A percentile compares a stretch with the other conserved stretches of the same genome.
phyloP scores from a whole-genome alignment of 2,888 invertebrate species.

The Rhagium mordax region DNA sequence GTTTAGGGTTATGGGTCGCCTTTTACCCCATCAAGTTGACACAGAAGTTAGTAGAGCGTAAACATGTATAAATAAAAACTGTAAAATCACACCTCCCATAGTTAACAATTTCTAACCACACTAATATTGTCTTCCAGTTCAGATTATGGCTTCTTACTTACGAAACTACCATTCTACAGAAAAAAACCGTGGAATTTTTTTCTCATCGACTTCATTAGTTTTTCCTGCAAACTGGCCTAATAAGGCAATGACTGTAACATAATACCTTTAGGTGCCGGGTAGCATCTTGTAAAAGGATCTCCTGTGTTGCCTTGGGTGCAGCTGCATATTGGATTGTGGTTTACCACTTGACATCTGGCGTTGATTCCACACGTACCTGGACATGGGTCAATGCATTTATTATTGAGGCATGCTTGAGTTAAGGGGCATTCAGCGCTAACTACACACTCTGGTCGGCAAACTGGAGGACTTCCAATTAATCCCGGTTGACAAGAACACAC shows the following conservation, averaged over 20 bases:
- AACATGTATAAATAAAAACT: too few relatives aligned
- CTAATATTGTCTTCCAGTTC: too few relatives aligned
- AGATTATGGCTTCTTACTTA: too few relatives aligned
- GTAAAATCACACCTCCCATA: too few relatives aligned
- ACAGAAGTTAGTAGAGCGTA: too few relatives aligned
- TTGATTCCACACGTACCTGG: constrained; percentile 83
- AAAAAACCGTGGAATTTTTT: too few relatives aligned
- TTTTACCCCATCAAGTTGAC: too few relatives aligned
- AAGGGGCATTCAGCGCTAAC: constrained; percentile 85
- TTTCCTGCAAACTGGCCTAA: background rate
- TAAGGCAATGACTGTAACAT: background rate
- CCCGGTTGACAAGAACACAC: constrained; percentile 81
- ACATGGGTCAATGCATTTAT: constrained; percentile 87
- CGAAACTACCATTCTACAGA: too few relatives aligned
- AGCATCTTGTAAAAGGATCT: constrained; percentile 84
- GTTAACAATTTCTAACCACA: too few relatives aligned
- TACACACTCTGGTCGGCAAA: constrained; percentile 85
- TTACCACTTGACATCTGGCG: constrained; percentile 84
- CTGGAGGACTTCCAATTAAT: constrained; percentile 83
- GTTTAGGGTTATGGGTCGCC: too few relatives aligned
- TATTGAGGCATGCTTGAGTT: constrained; percentile 85
- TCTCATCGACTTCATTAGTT: too few relatives aligned
- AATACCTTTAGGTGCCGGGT: constrained; percentile 67
- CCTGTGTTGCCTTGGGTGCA: constrained; percentile 81
- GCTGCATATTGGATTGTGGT: constrained; percentile 86